These are phyloP conservation scores for Brenthis hecate DNA, from an alignment of 2,888 invertebrate species.

Conservation along the genomic window DNA sequence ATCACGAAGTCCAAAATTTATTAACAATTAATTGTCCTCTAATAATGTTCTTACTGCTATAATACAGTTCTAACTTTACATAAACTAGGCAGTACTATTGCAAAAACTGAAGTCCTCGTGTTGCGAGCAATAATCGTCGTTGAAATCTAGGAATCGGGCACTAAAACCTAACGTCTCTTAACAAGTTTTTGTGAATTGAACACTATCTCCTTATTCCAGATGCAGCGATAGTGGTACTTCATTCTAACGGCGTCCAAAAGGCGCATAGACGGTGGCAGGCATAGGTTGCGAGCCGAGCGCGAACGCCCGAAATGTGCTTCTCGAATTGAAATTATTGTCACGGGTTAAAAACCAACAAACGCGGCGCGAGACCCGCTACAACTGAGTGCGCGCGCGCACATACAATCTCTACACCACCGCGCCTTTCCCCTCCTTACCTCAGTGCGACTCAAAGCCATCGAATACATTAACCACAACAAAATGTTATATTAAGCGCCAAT, in stretches of 20 bases:
- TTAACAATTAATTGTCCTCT: constrained; percentile 56
- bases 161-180: constrained; percentile 91
- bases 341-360: constrained; percentile 64
- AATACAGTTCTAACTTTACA: constrained; percentile 65
- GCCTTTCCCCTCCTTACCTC: constrained; percentile 36
- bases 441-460: constrained; percentile 30
- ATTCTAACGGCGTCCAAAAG: constrained; percentile 80
- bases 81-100: constrained; percentile 73
- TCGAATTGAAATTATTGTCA: constrained; percentile 78
- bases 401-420: constrained; percentile 42
- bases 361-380: constrained; percentile 62
- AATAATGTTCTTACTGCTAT: constrained; percentile 63
- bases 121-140: constrained; percentile 72
- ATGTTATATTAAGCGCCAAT: constrained; percentile 25
- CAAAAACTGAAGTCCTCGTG: constrained; percentile 67
- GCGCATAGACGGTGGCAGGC: constrained; percentile 75
- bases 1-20: constrained; percentile 62
- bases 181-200: constrained; percentile 96
- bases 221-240: constrained; percentile 92
- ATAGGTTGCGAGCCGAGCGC: constrained; percentile 75
- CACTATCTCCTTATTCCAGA: constrained; percentile 96
- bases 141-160: constrained; percentile 53
- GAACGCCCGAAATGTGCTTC: constrained; percentile 68
- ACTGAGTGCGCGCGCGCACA: constrained; percentile 60
- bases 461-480: constrained; percentile 33